phyloP scores from a whole-genome alignment of 2,888 invertebrate genomes.

The Ischnura elegans region DNA sequence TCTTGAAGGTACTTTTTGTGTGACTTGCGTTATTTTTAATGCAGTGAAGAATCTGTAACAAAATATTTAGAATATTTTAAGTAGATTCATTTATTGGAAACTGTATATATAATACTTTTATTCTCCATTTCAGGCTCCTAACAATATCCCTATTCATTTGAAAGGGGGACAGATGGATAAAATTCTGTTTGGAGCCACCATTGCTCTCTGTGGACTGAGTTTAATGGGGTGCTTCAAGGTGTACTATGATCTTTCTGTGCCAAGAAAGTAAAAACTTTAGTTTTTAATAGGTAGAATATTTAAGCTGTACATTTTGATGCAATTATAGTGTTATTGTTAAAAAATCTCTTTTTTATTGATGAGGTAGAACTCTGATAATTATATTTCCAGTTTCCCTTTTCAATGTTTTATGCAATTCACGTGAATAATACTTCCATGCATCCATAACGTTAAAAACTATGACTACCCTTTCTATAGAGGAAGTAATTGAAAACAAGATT shows the following conservation, averaged over 20 bases:
- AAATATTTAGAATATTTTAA: background rate
- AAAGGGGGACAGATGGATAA: constrained; percentile 73
- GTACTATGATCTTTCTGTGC: constrained; percentile 69
- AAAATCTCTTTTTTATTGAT: background rate
- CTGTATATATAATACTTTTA: background rate
- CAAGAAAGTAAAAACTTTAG: constrained; percentile 68
- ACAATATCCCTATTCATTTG: constrained; percentile 72
- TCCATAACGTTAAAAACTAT: no score
- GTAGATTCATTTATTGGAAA: background rate
- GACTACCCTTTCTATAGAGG: no score
- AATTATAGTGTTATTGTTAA: constrained; percentile 41
- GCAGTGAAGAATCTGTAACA: no score
- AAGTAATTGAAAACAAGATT: no score
- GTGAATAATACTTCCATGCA: no score
- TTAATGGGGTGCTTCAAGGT: constrained; percentile 67
- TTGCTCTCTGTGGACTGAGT: constrained; percentile 70
- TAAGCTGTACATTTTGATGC: background rate
- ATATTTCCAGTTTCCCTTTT: no score
- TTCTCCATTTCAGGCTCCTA: constrained; percentile 69
- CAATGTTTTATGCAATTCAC: no score
- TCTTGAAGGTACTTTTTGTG: no score
- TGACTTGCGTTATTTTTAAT: no score
- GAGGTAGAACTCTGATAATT: no score
- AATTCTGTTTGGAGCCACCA: constrained; percentile 71
- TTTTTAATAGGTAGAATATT: background rate